Conservation (phyloP, 2,888 invertebrate species). For the Morpho helenor region DNA sequence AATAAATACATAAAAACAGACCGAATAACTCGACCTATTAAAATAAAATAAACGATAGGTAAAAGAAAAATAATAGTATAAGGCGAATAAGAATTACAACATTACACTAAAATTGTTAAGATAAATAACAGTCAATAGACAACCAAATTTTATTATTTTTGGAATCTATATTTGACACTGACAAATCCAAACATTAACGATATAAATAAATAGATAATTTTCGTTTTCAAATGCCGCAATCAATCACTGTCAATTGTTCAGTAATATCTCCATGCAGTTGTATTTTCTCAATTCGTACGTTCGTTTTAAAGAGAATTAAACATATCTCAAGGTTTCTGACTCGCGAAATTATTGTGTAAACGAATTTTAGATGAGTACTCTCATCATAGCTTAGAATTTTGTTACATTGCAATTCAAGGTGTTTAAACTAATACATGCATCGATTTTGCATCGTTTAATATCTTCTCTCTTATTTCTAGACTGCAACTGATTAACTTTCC, state of each 20-base stretch:
- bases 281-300: constrained; percentile 4
- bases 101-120: too few relatives aligned
- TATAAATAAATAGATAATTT: neutral
- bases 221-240: constrained; percentile 1
- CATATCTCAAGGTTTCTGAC: constrained; percentile 43
- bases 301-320: constrained; percentile 31
- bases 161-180: constrained; percentile 1
- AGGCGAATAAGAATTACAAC: too few relatives aligned
- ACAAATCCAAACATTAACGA: constrained; percentile 1
- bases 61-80: too few relatives aligned
- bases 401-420: constrained; percentile 12
- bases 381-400: constrained; percentile 36
- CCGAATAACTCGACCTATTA: too few relatives aligned
- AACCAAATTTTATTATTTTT: constrained; percentile 8
- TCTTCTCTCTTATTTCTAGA: too few relatives aligned
- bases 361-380: constrained; percentile 37
- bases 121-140: too few relatives aligned
- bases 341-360: constrained; percentile 66
- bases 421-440: neutral
- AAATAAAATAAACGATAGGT: too few relatives aligned
- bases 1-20: too few relatives aligned
- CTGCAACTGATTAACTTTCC: neutral
- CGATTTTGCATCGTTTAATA: neutral
- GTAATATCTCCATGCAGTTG: neutral
- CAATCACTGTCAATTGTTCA: constrained; percentile 5